phyloP scores from a whole-genome alignment of 2,888 invertebrate species.

The Catocala sponsa region DNA sequence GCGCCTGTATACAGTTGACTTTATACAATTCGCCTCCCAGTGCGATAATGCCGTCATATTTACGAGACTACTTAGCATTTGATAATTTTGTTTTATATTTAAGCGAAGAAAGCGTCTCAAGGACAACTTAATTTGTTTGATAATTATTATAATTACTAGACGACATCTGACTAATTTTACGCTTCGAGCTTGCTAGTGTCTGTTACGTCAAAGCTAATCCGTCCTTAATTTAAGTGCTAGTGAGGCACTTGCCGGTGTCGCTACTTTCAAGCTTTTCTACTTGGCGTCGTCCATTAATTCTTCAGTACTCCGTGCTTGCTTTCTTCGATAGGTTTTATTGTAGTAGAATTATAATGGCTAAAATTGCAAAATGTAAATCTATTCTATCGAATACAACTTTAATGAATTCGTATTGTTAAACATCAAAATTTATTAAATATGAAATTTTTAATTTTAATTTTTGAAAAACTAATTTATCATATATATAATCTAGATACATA shows the following conservation, averaged over 20 bases:
- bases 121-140: background rate
- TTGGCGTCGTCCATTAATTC: background rate
- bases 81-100: conserved; percentile 2
- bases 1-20: conserved; percentile 25
- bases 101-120: background rate
- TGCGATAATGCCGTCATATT: conserved; percentile 14
- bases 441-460: too few species aligned
- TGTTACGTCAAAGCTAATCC: background rate
- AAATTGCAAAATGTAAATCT: too few species aligned
- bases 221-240: background rate
- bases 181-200: background rate
- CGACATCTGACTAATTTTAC: background rate
- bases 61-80: background rate
- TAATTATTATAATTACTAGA: background rate
- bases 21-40: conserved; percentile 12
- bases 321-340: too few species aligned
- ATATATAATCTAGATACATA: too few species aligned
- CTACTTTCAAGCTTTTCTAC: background rate
- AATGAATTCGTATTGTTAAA: too few species aligned
- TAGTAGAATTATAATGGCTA: too few species aligned
- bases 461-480: too few species aligned
- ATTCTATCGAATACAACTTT: too few species aligned
- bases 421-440: too few species aligned
- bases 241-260: background rate
- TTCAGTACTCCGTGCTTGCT: background rate